phyloP scores from a whole-genome alignment of 2,113 vertebrate genomes.

The Pseudolaguvia tuberculata region DNA sequence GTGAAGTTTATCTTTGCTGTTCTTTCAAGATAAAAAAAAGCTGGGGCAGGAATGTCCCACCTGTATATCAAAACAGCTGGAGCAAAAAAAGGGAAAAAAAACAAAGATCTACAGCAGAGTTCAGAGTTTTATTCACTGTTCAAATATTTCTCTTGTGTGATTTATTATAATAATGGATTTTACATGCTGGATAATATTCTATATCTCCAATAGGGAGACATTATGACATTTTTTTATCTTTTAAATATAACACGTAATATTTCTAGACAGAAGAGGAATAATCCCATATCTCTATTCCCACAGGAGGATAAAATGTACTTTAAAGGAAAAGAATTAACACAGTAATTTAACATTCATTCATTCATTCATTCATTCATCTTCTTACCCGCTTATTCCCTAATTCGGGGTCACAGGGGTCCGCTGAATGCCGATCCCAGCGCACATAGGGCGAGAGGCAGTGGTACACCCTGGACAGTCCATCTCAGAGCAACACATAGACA shows the following conservation, averaged over 20 bases:
- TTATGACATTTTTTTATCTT: not conserved
- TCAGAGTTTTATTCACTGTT: not conserved
- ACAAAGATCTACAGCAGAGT: not conserved
- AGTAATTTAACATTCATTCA: no score
- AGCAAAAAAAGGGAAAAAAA: not conserved
- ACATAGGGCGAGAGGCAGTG: no score
- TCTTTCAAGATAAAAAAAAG: conserved; percentile 3
- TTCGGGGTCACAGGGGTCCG: no score
- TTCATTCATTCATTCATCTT: no score
- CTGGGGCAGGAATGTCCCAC: not conserved
- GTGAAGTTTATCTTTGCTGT: not conserved
- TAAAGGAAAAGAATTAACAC: not conserved
- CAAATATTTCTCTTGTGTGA: not conserved
- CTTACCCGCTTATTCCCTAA: no score
- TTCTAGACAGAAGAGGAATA: not conserved
- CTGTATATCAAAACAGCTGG: not conserved
- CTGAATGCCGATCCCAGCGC: no score
- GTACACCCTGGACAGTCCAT: no score
- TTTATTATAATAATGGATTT: conserved; percentile 8
- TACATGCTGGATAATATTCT: not conserved
- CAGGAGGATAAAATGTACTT: not conserved
- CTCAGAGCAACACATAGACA: no score
- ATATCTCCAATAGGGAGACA: not conserved
- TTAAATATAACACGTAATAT: not conserved
- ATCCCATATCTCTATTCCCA: not conserved